Conservation (phyloP, 1,140 invertebrate species). For the Microplitis mediator region DNA sequence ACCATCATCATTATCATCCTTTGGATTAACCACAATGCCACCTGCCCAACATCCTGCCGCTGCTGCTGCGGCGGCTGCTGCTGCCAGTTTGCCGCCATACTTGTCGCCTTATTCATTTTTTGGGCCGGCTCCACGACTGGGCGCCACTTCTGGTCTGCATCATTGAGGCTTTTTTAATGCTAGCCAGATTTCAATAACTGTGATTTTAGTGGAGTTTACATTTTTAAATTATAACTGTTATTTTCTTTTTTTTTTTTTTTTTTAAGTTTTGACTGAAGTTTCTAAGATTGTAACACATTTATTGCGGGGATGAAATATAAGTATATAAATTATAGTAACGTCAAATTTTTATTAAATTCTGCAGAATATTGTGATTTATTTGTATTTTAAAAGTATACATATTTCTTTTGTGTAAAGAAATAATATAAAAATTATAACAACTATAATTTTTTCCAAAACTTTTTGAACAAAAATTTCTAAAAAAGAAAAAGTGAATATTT, state of each 20-base stretch:
- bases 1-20: constrained; percentile 63
- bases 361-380: no score
- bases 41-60: constrained; percentile 65
- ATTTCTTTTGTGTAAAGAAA: no score
- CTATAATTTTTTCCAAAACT: no score
- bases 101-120: constrained; percentile 87
- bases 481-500: no score
- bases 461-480: no score
- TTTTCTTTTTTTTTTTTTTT: not conserved
- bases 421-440: no score
- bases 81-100: constrained; percentile 69
- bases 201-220: constrained; percentile 28
- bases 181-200: constrained; percentile 27
- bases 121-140: constrained; percentile 72
- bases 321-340: no score
- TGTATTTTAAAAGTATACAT: no score
- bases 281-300: no score
- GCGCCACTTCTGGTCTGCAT: constrained; percentile 71
- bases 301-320: no score
- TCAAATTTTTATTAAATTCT: no score
- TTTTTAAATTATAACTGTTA: not conserved
- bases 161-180: constrained; percentile 53
- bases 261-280: no score
- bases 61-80: constrained; percentile 28
- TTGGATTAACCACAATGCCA: constrained; percentile 66